These are phyloP conservation scores for Colostygia pectinataria DNA, from an alignment of 2,888 invertebrate species.

Conservation along the genomic window DNA sequence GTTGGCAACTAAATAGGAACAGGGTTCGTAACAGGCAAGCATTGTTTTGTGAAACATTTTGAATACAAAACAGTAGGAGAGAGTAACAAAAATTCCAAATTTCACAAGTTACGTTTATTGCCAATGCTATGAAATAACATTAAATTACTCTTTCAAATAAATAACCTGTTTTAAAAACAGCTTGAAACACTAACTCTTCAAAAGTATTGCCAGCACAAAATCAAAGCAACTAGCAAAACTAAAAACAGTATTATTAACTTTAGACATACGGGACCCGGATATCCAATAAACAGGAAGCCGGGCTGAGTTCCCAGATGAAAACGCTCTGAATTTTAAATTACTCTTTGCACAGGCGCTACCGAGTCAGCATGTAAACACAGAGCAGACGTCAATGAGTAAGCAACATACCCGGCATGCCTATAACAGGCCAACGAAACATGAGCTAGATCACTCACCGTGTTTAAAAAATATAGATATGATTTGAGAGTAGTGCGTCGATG, in stretches of 20 bases:
- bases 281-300: constrained; percentile 61
- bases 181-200: no score
- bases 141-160: no score
- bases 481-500: no score
- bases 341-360: constrained; percentile 68
- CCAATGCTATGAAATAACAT: no score
- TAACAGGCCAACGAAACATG: not conserved
- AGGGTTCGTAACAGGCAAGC: constrained; percentile 30
- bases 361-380: constrained; percentile 67
- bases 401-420: constrained; percentile 7
- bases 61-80: constrained; percentile 8
- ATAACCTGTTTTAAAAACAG: no score
- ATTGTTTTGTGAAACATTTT: constrained; percentile 27
- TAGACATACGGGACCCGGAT: constrained; percentile 33
- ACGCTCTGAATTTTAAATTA: constrained; percentile 77
- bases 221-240: constrained; percentile 14
- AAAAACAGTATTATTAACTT: constrained; percentile 8
- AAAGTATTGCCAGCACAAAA: no score
- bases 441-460: constrained; percentile 7
- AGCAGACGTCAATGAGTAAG: constrained; percentile 31
- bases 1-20: constrained; percentile 22
- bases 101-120: not conserved
- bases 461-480: no score
- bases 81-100: not conserved
- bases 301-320: constrained; percentile 47